These are phyloP conservation scores for Festucalex cinctus DNA, from an alignment of 2,113 vertebrate genomes.

Conservation along the genomic window DNA sequence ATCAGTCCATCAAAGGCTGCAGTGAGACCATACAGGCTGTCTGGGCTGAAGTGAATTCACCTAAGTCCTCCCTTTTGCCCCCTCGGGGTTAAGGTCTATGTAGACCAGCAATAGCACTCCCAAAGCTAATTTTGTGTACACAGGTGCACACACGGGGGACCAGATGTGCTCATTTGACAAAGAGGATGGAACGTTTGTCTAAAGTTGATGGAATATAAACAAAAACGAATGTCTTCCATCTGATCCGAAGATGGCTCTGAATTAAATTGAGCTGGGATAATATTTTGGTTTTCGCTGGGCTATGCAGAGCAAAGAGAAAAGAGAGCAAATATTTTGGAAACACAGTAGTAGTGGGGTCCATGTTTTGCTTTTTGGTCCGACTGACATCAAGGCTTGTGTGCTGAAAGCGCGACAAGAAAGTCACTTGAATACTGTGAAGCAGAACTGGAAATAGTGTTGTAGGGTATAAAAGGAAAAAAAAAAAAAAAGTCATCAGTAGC, in stretches of 20 bases:
- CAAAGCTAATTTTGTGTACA: slow-evolving; percentile 12
- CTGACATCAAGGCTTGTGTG: not conserved
- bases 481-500: not conserved
- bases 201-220: not conserved
- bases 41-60: slow-evolving; percentile 45
- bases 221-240: not conserved
- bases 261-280: not conserved
- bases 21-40: slow-evolving; percentile 44
- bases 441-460: not conserved
- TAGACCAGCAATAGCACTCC: slow-evolving; percentile 39
- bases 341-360: not conserved
- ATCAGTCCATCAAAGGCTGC: slow-evolving; percentile 68
- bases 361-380: not conserved
- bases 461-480: not conserved
- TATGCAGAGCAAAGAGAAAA: not conserved
- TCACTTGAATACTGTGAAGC: no score
- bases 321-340: slow-evolving; percentile 3
- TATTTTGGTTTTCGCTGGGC: slow-evolving; percentile 1
- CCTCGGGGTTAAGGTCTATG: slow-evolving; percentile 37
- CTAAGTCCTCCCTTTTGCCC: slow-evolving; percentile 40
- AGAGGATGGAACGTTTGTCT: not conserved
- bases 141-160: not conserved
- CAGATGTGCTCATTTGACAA: slow-evolving; percentile 9
- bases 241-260: not conserved
- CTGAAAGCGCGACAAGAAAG: not conserved